A percentile compares a stretch with the other conserved stretches of the same genome.
Conservation (phyloP, 2,888 invertebrate genomes). For the Clistopyga incitator region DNA sequence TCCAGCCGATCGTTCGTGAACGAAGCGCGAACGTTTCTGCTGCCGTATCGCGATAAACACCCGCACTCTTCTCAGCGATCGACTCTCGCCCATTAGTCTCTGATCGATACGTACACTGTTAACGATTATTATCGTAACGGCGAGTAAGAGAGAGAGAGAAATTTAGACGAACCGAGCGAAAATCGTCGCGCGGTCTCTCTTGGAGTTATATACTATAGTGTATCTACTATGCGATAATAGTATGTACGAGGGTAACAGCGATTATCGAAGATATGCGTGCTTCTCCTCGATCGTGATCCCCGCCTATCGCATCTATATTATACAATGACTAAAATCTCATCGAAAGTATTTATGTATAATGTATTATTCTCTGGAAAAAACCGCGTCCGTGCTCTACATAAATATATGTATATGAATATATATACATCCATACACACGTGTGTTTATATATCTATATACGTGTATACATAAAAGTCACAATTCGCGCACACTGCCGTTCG, state of each 20-base stretch:
- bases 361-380: conserved; percentile 45
- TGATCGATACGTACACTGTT: conserved; percentile 35
- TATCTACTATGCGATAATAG: conserved; percentile 68
- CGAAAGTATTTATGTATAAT: conserved; percentile 55
- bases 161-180: conserved; percentile 18
- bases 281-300: conserved; percentile 42
- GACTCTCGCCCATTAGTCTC: conserved; percentile 46
- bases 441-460: not conserved
- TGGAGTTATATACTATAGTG: conserved; percentile 14
- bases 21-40: conserved; percentile 22
- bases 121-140: conserved; percentile 45
- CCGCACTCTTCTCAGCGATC: conserved; percentile 25
- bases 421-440: not conserved
- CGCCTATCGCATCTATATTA: conserved; percentile 37
- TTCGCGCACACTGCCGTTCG: conserved; percentile 58
- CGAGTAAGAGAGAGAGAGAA: conserved; percentile 3
- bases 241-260: conserved; percentile 44
- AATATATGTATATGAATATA: not conserved
- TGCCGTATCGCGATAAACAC: conserved; percentile 40
- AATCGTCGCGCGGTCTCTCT: conserved; percentile 19
- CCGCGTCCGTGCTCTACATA: conserved; percentile 33
- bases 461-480: conserved; percentile 28
- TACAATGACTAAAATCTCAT: conserved; percentile 51
- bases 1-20: conserved; percentile 39
- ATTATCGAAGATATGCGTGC: conserved; percentile 47